Conservation (phyloP, 1,140 invertebrate genomes). For the Subanguina moxae region DNA sequence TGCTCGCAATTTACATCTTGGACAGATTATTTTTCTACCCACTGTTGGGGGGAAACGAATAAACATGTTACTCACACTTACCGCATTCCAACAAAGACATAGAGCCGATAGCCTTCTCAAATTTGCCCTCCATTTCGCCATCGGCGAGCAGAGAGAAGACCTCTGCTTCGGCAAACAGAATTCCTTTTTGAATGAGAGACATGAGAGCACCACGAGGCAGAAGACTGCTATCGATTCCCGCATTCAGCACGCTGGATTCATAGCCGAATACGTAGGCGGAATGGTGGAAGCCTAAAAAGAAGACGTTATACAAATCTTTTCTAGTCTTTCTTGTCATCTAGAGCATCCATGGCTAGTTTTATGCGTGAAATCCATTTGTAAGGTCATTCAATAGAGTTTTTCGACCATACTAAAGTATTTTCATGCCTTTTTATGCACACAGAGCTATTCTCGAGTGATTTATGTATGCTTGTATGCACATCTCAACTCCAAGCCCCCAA, state of each 20-base stretch:
- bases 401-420: too few relatives aligned
- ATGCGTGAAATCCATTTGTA: too few relatives aligned
- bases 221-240: constrained; percentile 28
- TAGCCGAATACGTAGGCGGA: constrained; percentile 32
- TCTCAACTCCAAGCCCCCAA: too few relatives aligned
- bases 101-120: constrained; percentile 34
- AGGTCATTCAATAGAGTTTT: too few relatives aligned
- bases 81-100: constrained; percentile 32
- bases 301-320: too few relatives aligned
- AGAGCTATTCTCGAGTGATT: too few relatives aligned
- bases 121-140: constrained; percentile 24
- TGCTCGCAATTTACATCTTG: not conserved
- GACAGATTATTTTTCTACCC: too few relatives aligned
- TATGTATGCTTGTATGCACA: too few relatives aligned
- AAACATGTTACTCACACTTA: constrained; percentile 19
- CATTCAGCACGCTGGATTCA: constrained; percentile 31
- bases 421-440: too few relatives aligned
- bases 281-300: constrained; percentile 27
- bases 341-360: too few relatives aligned
- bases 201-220: constrained; percentile 32
- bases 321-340: too few relatives aligned
- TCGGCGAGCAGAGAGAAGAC: constrained; percentile 28
- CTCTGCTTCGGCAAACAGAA: constrained; percentile 31
- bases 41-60: constrained; percentile 2
- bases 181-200: constrained; percentile 30